phyloP scores from a whole-genome alignment of 2,113 vertebrate genomes.

The Tauraco erythrolophus region DNA sequence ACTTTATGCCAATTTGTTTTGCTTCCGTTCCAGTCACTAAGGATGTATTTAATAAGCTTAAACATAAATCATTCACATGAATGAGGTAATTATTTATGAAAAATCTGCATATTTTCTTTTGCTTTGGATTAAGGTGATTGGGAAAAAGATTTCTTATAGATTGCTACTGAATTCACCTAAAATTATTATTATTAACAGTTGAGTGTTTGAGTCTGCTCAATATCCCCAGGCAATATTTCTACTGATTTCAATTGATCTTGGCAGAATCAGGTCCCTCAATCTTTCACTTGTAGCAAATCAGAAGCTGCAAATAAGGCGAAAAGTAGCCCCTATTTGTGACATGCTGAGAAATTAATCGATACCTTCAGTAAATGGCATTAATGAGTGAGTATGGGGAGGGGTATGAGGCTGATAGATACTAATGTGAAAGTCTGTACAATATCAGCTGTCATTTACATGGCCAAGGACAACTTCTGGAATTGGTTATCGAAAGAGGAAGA shows the following conservation, averaged over 20 bases:
- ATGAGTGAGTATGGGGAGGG: background rate
- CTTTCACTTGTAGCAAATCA: background rate
- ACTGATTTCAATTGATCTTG: background rate
- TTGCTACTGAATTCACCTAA: background rate
- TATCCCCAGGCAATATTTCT: background rate
- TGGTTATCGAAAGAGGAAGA: background rate
- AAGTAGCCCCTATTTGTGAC: background rate
- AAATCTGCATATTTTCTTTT: background rate
- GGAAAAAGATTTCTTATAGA: background rate
- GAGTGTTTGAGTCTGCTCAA: background rate
- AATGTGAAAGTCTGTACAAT: background rate
- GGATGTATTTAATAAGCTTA: constrained; percentile 5
- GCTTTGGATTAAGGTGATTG: background rate
- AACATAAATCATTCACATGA: background rate
- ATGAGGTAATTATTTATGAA: background rate
- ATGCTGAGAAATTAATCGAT: background rate
- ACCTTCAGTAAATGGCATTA: background rate
- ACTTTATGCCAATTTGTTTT: constrained; percentile 14
- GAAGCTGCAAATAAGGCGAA: background rate
- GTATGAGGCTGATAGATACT: background rate
- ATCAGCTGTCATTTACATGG: background rate
- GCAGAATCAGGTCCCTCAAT: background rate
- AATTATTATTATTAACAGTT: background rate
- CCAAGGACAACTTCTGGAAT: background rate
- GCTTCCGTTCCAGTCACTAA: background rate